Evolutionary conservation across 2,888 invertebrate genomes (phyloP).

Genomic region (Orthosia gracilis): DNA sequence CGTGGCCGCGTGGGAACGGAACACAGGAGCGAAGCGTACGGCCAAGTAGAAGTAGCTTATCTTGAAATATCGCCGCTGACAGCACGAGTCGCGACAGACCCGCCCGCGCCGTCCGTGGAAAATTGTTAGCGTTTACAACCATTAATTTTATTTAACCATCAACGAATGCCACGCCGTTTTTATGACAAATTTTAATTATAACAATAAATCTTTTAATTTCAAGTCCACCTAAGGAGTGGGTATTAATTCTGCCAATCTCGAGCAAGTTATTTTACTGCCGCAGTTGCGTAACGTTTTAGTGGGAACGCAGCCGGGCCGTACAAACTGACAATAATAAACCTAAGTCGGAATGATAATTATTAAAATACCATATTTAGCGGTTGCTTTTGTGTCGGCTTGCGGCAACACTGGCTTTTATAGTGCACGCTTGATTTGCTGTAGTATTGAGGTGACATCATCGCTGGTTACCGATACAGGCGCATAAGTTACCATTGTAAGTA

Average conservation of each 20-base stretch:
- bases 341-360: slow-evolving; percentile 75
- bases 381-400: slow-evolving; percentile 70
- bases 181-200: slow-evolving; percentile 71
- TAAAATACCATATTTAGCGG: slow-evolving; percentile 74
- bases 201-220: slow-evolving; percentile 65
- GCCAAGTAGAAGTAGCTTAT: slow-evolving; percentile 82
- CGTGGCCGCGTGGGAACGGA: slow-evolving; percentile 81
- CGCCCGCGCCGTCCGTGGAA: slow-evolving; percentile 73
- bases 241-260: slow-evolving; percentile 65
- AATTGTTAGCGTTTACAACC: slow-evolving; percentile 79
- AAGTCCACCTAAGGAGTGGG: slow-evolving; percentile 49
- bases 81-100: slow-evolving; percentile 76
- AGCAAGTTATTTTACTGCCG: slow-evolving; percentile 60
- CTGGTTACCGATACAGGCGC: slow-evolving; percentile 45
- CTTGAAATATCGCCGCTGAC: slow-evolving; percentile 87
- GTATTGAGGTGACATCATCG: slow-evolving; percentile 72
- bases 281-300: slow-evolving; percentile 69
- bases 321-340: slow-evolving; percentile 67
- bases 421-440: slow-evolving; percentile 69
- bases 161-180: slow-evolving; percentile 71
- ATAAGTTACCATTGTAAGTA: slow-evolving; percentile 44
- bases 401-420: slow-evolving; percentile 70
- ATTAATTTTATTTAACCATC: slow-evolving; percentile 80
- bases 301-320: slow-evolving; percentile 65
- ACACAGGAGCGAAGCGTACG: slow-evolving; percentile 74